Percentiles rank a stretch among this genome's conserved stretches.
Evolutionary conservation across 2,888 invertebrate species (phyloP).

Genomic region (Zelleria hepariella): DNA sequence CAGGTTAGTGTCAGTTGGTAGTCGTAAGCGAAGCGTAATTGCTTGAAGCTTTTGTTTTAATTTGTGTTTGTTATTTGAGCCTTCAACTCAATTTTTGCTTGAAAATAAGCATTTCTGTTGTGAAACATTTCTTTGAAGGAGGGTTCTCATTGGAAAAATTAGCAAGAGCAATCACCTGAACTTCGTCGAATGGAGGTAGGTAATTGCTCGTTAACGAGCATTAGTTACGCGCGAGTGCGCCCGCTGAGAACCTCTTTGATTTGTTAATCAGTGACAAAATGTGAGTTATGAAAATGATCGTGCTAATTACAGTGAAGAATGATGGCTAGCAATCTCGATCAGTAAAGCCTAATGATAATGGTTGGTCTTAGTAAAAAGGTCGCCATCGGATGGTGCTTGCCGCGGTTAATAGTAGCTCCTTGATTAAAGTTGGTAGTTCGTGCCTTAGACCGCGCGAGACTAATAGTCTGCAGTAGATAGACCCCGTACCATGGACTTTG

Average conservation of each 20-base stretch:
- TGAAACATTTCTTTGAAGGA: neutral
- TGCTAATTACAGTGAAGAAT: neutral
- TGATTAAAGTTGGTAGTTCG: conserved; percentile 3
- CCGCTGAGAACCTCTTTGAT: no score
- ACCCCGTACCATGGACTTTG: neutral
- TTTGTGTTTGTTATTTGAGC: neutral
- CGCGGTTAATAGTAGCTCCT: neutral
- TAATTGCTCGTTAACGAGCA: no score
- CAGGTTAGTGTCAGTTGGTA: neutral
- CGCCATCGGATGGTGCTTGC: neutral
- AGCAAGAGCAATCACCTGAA: no score
- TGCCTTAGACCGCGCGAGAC: neutral
- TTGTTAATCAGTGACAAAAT: neutral
- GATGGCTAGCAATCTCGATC: neutral
- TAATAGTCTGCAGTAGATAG: neutral
- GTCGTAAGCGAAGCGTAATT: neutral
- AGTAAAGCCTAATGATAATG: neutral
- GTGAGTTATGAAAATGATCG: neutral
- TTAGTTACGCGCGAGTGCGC: no score
- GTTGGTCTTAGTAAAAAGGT: neutral
- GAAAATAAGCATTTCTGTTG: neutral
- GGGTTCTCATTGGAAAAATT: no score
- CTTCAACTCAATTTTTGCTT: neutral
- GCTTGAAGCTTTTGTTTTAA: neutral
- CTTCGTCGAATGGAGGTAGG: no score